Evolutionary conservation across 2,888 invertebrate genomes (phyloP).

Genomic region (Campoletis raptor): DNA sequence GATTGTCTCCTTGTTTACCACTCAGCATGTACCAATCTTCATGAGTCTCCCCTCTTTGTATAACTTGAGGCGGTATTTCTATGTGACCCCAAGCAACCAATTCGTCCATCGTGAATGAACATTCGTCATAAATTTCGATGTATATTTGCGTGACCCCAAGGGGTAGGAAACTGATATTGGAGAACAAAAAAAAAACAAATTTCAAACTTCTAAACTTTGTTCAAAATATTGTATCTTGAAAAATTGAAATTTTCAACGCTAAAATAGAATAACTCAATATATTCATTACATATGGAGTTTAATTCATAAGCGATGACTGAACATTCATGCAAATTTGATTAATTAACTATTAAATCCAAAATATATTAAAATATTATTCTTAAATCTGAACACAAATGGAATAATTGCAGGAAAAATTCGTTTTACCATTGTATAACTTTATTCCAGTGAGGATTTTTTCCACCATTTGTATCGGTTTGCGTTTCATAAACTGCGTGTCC

Average conservation of each 20-base stretch:
- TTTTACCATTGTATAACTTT: slow-evolving; percentile 95
- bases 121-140: slow-evolving; percentile 98
- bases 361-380: background rate
- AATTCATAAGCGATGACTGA: background rate
- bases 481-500: slow-evolving; percentile 98
- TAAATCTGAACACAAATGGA: background rate
- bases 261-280: background rate
- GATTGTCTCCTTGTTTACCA: slow-evolving; percentile 97
- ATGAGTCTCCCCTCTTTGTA: slow-evolving; percentile 92
- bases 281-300: background rate
- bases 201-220: background rate
- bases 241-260: background rate
- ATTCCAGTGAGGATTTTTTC: slow-evolving; percentile 98
- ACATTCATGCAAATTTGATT: background rate
- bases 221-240: background rate
- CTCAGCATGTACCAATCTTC: slow-evolving; percentile 98
- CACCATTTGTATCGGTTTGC: slow-evolving; percentile 97
- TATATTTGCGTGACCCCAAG: slow-evolving; percentile 95
- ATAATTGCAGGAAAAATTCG: background rate
- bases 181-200: slow-evolving; percentile 15
- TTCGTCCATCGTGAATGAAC: slow-evolving; percentile 98
- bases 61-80: slow-evolving; percentile 93
- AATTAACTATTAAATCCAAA: background rate
- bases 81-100: slow-evolving; percentile 97
- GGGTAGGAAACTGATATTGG: slow-evolving; percentile 90